Evolutionary conservation across 2,797 vertebrate species (phyloP), one percentile per base, ranked within the genome.

Genomic region (Myiotriccus ornatus): DNA sequence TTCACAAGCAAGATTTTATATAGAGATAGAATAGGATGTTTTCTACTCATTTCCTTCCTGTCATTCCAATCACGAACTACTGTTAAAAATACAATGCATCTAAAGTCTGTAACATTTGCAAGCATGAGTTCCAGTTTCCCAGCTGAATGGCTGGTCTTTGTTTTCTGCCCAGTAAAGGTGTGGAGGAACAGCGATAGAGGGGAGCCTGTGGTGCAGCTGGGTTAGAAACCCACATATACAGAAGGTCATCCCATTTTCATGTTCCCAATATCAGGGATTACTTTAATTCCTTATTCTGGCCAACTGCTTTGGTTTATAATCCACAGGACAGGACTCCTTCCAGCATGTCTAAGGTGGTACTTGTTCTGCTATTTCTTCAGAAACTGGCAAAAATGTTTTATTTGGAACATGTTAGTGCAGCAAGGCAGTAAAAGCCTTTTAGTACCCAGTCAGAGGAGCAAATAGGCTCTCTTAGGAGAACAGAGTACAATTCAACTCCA

Each of bases 1-100:
- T 94, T 92, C 83, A 89, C 78, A 52, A 92, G 90, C 86, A 70
- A 96, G 87, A 94, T 93, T 94, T 95, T 63, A 79, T 87, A 93
- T 2, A 65, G 81, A 91, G 96, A 97, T 95, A 97, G 87, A 94
- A 56, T 85, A 64, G 91, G 84, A 95, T 83, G 82, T 93, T 97
- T 95, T 93, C 92, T 94, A 85, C 92, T 94, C 89, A 57, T 85
- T 95, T 95, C 93, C 90, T 95, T 96, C 93, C 91, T 70, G 83
- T 95, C 74, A 95, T 83, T 89, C 85, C 87, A 94, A 71, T 95
- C 89, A 92, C 25, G 65, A 94, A 69, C 79, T 78, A 43, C 87
- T 78, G 89, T 92, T 91, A 94, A 93, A 96, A 97, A 95, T 71
- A 94, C 88, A 87, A 85, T 53, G 34, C 64, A 16, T 81, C 89